Base-by-base conservation (phyloP, 2,797 vertebrate species). In the Macroramphosus scolopax region DNA sequence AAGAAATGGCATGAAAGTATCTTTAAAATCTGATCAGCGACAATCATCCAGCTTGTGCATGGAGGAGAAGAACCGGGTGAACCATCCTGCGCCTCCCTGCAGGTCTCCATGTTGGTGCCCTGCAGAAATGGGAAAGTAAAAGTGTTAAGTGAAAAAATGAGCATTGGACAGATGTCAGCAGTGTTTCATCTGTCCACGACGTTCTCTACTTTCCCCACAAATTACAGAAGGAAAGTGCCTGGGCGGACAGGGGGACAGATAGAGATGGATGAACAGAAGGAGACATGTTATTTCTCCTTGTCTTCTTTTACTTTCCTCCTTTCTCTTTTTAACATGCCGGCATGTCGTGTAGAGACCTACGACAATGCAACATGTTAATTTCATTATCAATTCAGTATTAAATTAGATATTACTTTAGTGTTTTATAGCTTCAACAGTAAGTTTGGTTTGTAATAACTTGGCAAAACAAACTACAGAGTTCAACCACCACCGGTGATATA, bases 231-330 rank as follows among this genome's bases (percentile, higher is more conserved):
- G 17, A 38, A 31, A 32, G 9, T 17, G 49, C 43, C 40, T 60
- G 77, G 74, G 75, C 39, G 32, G 52, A 81, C 63, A 76, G 48
- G 28, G 32, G 41, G 40, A 17, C n/a, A 39, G 37, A 77, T 65
- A 35, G 49, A 72, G 68, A 81, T 67, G 39, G 59, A 81, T 75
- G 41, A 41, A 62, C 6, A 15, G 40, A 61, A 39, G 5, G 13
- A 48, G 62, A 37, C 14, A 26, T 17, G 20, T n/a, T n/a, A n/a
- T n/a, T n/a, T n/a, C n/a, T n/a, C n/a, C n/a, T n/a, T n/a, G n/a
- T n/a, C n/a, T n/a, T n/a, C n/a, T n/a, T n/a, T n/a, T n/a, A n/a
- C n/a, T n/a, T n/a, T n/a, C n/a, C n/a, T n/a, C n/a, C n/a, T n/a
- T n/a, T n/a, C n/a, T n/a, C n/a, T n/a, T n/a, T n/a, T n/a, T n/a